These are phyloP conservation scores for Lucifuga dentata DNA, from an alignment of 2,113 vertebrate species.

Conservation along the genomic window DNA sequence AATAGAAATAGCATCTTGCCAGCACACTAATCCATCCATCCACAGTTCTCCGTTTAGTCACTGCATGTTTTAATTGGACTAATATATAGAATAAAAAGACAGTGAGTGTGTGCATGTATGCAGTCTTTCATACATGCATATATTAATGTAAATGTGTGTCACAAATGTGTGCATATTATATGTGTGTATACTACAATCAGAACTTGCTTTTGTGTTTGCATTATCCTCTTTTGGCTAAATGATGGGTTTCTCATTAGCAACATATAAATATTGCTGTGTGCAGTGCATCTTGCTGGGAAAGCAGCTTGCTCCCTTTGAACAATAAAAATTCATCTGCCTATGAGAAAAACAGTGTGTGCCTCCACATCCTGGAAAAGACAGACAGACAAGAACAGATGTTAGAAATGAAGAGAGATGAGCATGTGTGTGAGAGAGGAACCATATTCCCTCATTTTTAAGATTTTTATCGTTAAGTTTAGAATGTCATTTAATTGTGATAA, in stretches of 20 bases:
- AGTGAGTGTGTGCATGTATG: not conserved
- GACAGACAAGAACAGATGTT: constrained; percentile 65
- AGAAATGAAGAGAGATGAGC: constrained; percentile 3
- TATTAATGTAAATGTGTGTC: constrained; percentile 15
- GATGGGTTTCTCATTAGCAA: constrained; percentile 67
- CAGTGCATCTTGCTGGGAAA: constrained; percentile 63
- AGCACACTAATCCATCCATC: too few species aligned
- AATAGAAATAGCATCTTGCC: too few species aligned
- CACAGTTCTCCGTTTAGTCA: too few species aligned
- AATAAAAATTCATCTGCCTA: constrained; percentile 69
- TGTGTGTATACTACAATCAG: not conserved
- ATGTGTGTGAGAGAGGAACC: not conserved
- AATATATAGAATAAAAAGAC: constrained; percentile 19
- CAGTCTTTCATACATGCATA: constrained; percentile 13
- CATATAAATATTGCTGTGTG: constrained; percentile 66
- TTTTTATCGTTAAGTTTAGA: constrained; percentile 58
- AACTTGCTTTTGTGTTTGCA: constrained; percentile 18
- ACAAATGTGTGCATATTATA: constrained; percentile 10
- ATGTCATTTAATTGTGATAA: constrained; percentile 59
- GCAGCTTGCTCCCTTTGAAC: constrained; percentile 70
- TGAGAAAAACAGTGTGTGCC: constrained; percentile 52
- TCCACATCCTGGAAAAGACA: constrained; percentile 39
- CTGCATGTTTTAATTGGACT: constrained; percentile 45
- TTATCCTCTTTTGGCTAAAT: constrained; percentile 57
- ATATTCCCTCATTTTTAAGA: constrained; percentile 28